These are phyloP conservation scores for Drosophila paulistorum DNA, from an alignment of 1,140 invertebrate species.

Conservation along the genomic window DNA sequence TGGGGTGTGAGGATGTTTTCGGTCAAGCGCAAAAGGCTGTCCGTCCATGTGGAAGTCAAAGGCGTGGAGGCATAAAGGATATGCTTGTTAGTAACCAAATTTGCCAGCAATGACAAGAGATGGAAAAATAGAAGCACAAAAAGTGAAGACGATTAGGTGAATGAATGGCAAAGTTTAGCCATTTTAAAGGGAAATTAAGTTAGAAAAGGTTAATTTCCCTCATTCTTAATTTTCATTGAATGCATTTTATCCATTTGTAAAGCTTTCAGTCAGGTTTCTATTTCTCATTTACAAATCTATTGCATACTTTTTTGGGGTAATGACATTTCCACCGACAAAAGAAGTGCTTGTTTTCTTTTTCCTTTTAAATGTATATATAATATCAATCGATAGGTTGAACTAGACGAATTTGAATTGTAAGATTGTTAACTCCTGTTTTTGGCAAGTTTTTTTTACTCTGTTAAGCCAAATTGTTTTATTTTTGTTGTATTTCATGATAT, in stretches of 20 bases:
- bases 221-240: neutral
- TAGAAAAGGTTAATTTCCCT: slow-evolving; percentile 1
- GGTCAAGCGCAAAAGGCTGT: slow-evolving; percentile 65
- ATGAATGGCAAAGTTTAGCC: neutral
- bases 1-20: slow-evolving; percentile 22
- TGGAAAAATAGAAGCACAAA: neutral
- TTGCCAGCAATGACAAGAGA: slow-evolving; percentile 31
- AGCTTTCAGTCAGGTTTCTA: neutral
- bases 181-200: neutral
- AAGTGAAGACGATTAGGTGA: neutral
- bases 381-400: neutral
- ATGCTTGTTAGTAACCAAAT: slow-evolving; percentile 64
- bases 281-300: neutral
- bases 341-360: neutral
- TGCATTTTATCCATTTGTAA: neutral
- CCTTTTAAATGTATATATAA: neutral
- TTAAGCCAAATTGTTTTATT: no score
- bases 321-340: neutral
- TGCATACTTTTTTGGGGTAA: neutral
- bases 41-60: slow-evolving; percentile 58
- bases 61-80: slow-evolving; percentile 49
- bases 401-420: no score
- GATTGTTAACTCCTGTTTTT: no score
- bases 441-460: no score
- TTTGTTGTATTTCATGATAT: no score